phyloP scores from a whole-genome alignment of 2,113 vertebrate species.

The Setophaga coronata region DNA sequence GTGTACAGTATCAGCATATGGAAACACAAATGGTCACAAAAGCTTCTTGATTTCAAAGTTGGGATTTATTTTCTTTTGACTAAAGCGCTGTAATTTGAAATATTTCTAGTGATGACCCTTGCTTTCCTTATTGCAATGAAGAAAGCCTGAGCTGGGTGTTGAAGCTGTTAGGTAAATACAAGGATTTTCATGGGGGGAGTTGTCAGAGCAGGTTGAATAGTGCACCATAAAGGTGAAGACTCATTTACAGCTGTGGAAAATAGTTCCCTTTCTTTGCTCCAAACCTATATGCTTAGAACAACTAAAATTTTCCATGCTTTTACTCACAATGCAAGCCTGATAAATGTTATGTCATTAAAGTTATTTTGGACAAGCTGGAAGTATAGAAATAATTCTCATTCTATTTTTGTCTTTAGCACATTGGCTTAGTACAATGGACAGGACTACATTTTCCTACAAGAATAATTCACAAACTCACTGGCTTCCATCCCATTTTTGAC shows the following conservation, averaged over 20 bases:
- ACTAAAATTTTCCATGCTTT: neutral
- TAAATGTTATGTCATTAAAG: neutral
- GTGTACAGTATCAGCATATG: neutral
- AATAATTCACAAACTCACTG: neutral
- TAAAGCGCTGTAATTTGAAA: conserved; percentile 1
- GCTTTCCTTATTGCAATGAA: neutral
- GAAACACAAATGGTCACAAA: conserved; percentile 2
- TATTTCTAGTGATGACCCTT: neutral
- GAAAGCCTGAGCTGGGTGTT: neutral
- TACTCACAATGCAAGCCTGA: neutral
- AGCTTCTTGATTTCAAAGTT: conserved; percentile 30
- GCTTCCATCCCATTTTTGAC: neutral
- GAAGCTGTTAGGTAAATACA: neutral
- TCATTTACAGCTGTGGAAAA: neutral
- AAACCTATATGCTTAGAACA: neutral
- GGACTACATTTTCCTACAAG: neutral
- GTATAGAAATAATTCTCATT: neutral
- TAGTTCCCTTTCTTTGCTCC: neutral
- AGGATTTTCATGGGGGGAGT: neutral
- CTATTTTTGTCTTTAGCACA: neutral
- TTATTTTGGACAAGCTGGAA: neutral
- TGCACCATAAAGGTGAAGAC: neutral
- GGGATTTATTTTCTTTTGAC: conserved; percentile 22
- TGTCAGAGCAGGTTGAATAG: neutral
- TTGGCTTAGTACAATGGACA: neutral